These are phyloP conservation scores for Vicugna pacos DNA, from an alignment of 2,113 vertebrate genomes.

Conservation along the genomic window DNA sequence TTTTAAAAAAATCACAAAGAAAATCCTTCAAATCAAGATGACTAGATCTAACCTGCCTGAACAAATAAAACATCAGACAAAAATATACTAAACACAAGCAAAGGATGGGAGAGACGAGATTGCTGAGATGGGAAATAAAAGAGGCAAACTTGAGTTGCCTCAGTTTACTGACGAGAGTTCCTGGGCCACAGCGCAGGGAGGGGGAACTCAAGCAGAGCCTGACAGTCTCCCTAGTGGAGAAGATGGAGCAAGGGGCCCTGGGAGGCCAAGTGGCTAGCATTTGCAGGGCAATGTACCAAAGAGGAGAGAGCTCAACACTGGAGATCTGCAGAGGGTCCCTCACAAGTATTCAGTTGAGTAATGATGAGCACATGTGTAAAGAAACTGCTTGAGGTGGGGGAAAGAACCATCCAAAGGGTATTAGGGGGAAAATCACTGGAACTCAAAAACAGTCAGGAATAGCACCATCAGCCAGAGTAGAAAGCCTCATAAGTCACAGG, in stretches of 20 bases:
- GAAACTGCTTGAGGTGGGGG: neutral
- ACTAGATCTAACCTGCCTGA: neutral
- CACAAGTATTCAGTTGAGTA: neutral
- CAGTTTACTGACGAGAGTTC: neutral
- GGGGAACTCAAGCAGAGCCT: neutral
- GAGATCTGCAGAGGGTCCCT: neutral
- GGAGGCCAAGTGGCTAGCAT: neutral
- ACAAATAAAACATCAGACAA: neutral
- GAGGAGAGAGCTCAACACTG: neutral
- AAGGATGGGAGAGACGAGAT: neutral
- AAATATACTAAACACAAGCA: neutral
- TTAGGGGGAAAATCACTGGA: neutral
- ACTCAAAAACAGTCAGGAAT: neutral
- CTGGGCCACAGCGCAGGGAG: neutral
- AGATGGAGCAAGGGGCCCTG: neutral
- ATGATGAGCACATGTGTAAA: neutral
- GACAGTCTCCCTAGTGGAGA: neutral
- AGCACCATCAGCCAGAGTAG: neutral
- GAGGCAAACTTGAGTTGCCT: neutral
- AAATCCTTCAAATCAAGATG: neutral
- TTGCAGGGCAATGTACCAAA: neutral
- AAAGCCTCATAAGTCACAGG: conserved; percentile 6
- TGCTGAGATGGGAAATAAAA: neutral
- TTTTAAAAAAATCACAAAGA: neutral
- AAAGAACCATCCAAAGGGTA: neutral